Conservation (phyloP, 1,140 invertebrate genomes). For the Drosophila grimshawi region DNA sequence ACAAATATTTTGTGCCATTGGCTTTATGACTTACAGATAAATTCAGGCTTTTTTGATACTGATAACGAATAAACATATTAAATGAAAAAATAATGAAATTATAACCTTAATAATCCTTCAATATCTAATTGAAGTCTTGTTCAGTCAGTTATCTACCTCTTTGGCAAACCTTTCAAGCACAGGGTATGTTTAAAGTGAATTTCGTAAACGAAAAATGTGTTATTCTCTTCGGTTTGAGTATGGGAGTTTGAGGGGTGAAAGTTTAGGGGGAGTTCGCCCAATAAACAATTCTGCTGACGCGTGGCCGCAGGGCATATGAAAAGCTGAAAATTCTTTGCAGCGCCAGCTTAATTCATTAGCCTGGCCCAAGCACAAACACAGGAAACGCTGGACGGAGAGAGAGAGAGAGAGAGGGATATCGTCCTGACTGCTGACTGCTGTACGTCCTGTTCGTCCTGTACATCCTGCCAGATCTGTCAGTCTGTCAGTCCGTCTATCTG, state of each 20-base stretch:
- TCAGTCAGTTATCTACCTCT: background rate
- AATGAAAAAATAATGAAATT: background rate
- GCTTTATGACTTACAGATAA: too few relatives aligned
- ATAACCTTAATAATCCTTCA: background rate
- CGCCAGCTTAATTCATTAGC: conserved; percentile 74
- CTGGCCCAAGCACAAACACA: conserved; percentile 19
- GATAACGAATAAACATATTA: background rate
- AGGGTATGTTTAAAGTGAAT: conserved; percentile 26
- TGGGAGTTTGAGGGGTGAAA: background rate
- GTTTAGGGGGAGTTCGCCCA: conserved; percentile 22
- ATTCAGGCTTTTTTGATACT: too few relatives aligned
- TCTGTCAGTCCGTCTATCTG: conserved; percentile 16
- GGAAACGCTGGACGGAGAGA: conserved; percentile 18
- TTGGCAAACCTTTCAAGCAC: background rate
- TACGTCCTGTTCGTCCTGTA: conserved; percentile 7
- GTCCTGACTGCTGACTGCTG: too few relatives aligned
- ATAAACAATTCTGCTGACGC: conserved; percentile 67
- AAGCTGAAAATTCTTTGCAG: conserved; percentile 56
- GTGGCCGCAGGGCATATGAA: conserved; percentile 45
- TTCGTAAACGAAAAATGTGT: conserved; percentile 20
- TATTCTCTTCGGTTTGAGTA: conserved; percentile 11
- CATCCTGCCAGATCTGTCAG: conserved; percentile 47
- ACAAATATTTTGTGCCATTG: too few relatives aligned
- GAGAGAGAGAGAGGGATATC: conserved; percentile 2
- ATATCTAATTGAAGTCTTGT: background rate